Percentiles rank a stretch among this genome's conserved stretches.
phyloP scores from a whole-genome alignment of 2,113 vertebrate species.

The Tursiops truncatus region DNA sequence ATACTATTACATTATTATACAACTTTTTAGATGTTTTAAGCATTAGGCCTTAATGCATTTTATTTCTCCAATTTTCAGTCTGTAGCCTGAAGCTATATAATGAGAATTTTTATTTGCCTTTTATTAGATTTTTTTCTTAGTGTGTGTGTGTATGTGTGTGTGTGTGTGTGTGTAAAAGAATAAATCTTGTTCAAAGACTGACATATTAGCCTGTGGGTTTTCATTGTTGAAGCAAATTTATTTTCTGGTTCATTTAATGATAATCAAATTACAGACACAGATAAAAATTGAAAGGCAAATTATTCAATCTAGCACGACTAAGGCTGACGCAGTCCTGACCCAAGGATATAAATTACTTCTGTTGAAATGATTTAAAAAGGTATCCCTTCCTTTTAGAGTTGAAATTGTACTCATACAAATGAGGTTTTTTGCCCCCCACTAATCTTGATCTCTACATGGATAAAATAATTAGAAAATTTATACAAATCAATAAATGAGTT shows the following conservation, averaged over 20 bases:
- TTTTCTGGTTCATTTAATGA: constrained; percentile 71
- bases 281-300: constrained; percentile 46
- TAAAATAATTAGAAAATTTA: constrained; percentile 40
- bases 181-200: constrained; percentile 60
- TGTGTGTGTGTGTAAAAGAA: constrained; percentile 13
- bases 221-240: constrained; percentile 59
- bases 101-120: constrained; percentile 44
- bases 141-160: background rate
- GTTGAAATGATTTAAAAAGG: background rate
- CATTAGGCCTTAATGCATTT: background rate
- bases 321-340: background rate
- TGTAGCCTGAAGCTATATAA: background rate
- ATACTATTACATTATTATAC: background rate
- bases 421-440: background rate
- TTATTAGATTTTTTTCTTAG: constrained; percentile 4
- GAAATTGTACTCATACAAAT: background rate
- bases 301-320: background rate
- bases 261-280: constrained; percentile 68
- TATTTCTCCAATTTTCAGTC: background rate
- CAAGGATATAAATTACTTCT: background rate
- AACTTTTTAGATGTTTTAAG: background rate
- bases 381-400: background rate
- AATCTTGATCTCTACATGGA: background rate
- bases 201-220: constrained; percentile 46
- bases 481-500: background rate